Evolutionary conservation across 2,113 vertebrate genomes (phyloP).

Genomic region (Lanius collurio): DNA sequence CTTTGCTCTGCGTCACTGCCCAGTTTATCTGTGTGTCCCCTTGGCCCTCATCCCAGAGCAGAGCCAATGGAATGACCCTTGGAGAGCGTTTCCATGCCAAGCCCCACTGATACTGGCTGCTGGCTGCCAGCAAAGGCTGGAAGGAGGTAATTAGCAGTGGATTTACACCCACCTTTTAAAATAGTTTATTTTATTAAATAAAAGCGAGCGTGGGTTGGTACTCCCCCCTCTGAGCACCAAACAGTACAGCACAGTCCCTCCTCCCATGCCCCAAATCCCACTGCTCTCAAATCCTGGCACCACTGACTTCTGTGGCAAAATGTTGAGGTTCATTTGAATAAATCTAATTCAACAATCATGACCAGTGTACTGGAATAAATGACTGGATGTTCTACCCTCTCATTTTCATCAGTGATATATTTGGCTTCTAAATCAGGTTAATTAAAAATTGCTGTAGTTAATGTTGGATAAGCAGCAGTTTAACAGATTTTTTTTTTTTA

Average conservation of each 20-base stretch:
- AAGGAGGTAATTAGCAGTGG: not conserved
- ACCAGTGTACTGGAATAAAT: slow-evolving; percentile 55
- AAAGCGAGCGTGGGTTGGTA: fast-evolving
- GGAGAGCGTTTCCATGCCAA: not conserved
- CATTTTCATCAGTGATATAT: slow-evolving; percentile 58
- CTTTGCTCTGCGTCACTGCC: not conserved
- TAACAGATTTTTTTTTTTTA: not conserved
- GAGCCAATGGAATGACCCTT: not conserved
- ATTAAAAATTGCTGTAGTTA: slow-evolving; percentile 63
- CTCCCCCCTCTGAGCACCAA: not conserved
- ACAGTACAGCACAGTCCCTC: not conserved
- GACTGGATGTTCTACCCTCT: slow-evolving; percentile 49
- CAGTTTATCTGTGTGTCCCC: not conserved
- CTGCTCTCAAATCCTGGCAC: not conserved
- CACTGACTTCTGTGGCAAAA: not conserved
- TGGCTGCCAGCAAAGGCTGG: not conserved
- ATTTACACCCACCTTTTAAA: not conserved
- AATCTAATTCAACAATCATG: slow-evolving; percentile 26
- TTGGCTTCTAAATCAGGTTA: slow-evolving; percentile 66
- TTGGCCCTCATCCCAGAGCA: not conserved
- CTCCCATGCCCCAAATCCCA: not conserved
- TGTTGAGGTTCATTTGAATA: slow-evolving; percentile 12
- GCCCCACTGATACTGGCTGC: not conserved
- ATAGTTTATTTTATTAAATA: not conserved
- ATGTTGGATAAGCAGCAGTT: slow-evolving; percentile 33